Evolutionary conservation across 2,113 vertebrate species (phyloP).

Genomic region (Naja naja): DNA sequence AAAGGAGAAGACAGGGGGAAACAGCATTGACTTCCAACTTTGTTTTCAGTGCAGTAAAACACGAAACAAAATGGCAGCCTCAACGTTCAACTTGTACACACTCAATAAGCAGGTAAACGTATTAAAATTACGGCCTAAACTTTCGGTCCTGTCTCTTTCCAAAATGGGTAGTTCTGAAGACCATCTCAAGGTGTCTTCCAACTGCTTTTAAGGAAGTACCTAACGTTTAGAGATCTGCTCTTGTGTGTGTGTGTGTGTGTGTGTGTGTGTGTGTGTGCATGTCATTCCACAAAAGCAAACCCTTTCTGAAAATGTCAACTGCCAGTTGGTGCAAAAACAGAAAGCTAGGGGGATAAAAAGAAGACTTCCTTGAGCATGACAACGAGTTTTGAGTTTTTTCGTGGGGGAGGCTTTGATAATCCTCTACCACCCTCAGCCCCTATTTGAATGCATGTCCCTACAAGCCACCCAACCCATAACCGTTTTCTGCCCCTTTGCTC

Average conservation of each 20-base stretch:
- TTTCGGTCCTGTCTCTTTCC: no score
- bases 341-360: background rate
- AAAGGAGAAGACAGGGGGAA: no score
- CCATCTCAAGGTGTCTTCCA: no score
- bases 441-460: constrained; percentile 34
- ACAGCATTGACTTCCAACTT: no score
- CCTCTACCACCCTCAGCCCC: constrained; percentile 18
- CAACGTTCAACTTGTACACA: no score
- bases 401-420: constrained; percentile 17
- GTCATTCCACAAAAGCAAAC: background rate
- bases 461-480: constrained; percentile 28
- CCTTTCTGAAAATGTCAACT: background rate
- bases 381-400: background rate
- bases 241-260: background rate
- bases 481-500: constrained; percentile 19
- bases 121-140: no score
- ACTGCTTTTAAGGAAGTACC: no score
- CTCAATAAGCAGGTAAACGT: no score
- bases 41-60: no score
- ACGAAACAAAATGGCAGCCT: no score
- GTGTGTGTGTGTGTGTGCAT: background rate
- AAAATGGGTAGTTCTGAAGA: no score
- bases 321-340: background rate
- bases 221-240: no score
- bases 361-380: background rate